These are phyloP conservation scores for Echeneis naucrates DNA, from an alignment of 2,797 vertebrate genomes.

Conservation along the genomic window DNA sequence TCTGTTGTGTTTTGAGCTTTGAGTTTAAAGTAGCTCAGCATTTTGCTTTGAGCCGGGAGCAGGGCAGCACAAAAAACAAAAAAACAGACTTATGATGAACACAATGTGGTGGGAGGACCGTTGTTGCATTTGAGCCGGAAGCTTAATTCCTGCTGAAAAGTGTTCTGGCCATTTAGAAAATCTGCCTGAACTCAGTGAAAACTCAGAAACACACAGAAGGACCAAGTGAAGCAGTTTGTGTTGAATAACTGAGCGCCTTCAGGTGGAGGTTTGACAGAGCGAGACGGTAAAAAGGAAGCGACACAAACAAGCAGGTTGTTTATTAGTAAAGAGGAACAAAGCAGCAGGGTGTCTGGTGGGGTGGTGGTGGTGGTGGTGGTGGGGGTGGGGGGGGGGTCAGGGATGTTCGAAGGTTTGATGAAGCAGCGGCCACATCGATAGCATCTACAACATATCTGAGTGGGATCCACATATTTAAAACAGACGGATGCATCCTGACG, in stretches of 20 bases:
- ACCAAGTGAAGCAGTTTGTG: background rate
- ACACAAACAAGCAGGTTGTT: slow-evolving; percentile 66
- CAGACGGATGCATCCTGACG: background rate
- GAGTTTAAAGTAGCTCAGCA: slow-evolving; percentile 45
- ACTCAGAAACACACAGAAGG: background rate
- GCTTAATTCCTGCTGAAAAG: background rate
- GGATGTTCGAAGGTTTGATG: too few species aligned
- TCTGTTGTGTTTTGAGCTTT: slow-evolving; percentile 41
- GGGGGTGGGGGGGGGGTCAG: too few species aligned
- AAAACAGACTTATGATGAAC: background rate
- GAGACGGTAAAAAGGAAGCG: background rate
- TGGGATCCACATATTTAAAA: background rate
- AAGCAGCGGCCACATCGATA: slow-evolving; percentile 5
- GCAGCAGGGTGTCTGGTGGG: slow-evolving; percentile 50
- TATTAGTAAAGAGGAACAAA: slow-evolving; percentile 72
- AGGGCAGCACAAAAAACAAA: background rate
- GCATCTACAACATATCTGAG: background rate
- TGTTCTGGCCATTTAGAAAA: slow-evolving; percentile 4
- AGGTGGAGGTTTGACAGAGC: background rate
- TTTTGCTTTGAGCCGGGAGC: slow-evolving; percentile 32
- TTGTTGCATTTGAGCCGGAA: background rate
- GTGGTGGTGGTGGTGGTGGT: too few species aligned
- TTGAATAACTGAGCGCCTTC: too few species aligned
- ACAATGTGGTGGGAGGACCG: background rate
- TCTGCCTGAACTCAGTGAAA: background rate